These are phyloP conservation scores for Pelecanus crispus DNA, from an alignment of 2,113 vertebrate genomes.

Conservation along the genomic window DNA sequence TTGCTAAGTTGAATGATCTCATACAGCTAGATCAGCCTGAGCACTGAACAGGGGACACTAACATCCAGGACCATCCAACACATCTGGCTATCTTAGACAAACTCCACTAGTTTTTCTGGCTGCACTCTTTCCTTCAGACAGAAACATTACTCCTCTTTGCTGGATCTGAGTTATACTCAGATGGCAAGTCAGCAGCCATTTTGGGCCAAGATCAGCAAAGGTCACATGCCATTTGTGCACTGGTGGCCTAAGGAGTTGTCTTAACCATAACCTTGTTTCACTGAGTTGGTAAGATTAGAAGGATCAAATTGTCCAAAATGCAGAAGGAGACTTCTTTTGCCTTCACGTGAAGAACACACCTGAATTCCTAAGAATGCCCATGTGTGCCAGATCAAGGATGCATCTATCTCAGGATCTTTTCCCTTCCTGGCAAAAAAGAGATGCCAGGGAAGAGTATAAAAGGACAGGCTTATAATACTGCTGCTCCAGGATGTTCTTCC, in stretches of 20 bases:
- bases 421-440: slow-evolving; percentile 26
- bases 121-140: background rate
- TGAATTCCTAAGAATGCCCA: slow-evolving; percentile 14
- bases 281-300: background rate
- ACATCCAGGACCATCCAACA: background rate
- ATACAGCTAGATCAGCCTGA: background rate
- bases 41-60: background rate
- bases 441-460: slow-evolving; percentile 34
- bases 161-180: background rate
- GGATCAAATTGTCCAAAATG: background rate
- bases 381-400: slow-evolving; percentile 31
- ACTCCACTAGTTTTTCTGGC: background rate
- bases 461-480: slow-evolving; percentile 25
- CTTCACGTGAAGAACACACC: background rate
- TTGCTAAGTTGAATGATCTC: background rate
- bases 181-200: background rate
- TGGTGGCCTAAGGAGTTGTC: background rate
- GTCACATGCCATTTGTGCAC: background rate
- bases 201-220: background rate
- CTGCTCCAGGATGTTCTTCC: slow-evolving; percentile 40
- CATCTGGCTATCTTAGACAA: background rate
- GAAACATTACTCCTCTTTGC: background rate
- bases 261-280: background rate
- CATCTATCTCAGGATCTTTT: slow-evolving; percentile 47
- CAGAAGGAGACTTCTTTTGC: background rate